A percentile compares a stretch with the other conserved stretches of the same genome.
Conservation (phyloP, 2,113 vertebrate genomes). For the Rostratula benghalensis region DNA sequence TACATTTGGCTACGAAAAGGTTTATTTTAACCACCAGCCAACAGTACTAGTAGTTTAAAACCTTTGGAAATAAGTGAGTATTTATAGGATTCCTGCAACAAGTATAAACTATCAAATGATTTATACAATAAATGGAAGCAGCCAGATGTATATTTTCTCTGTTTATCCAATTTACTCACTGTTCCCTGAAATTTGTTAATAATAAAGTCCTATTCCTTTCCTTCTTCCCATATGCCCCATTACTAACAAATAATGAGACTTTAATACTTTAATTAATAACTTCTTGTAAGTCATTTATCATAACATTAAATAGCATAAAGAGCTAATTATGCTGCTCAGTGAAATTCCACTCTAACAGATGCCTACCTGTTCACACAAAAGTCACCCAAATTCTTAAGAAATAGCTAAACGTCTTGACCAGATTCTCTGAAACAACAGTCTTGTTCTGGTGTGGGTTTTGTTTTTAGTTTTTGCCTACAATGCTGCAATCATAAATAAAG, state of each 20-base stretch:
- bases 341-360: conserved; percentile 17
- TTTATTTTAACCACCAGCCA: not conserved
- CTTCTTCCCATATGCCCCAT: conserved; percentile 9
- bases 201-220: not conserved
- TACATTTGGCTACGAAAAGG: not conserved
- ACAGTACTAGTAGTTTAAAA: not conserved
- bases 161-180: conserved; percentile 13
- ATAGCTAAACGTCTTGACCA: not conserved
- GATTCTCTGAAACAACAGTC: not conserved
- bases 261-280: conserved; percentile 64
- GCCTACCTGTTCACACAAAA: conserved; percentile 1
- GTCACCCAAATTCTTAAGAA: not conserved
- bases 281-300: conserved; percentile 49
- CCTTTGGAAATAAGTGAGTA: not conserved
- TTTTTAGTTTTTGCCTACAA: not conserved
- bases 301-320: conserved; percentile 37
- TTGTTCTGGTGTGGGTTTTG: not conserved
- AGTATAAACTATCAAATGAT: not conserved
- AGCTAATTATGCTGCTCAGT: conserved; percentile 26
- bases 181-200: conserved; percentile 25
- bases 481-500: not conserved
- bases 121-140: conserved; percentile 13
- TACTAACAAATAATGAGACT: conserved; percentile 37
- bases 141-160: conserved; percentile 1
- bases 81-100: not conserved